Evolutionary conservation across 2,888 invertebrate species (phyloP), one percentile per base, ranked within the genome.

Genomic region (Drosophila neotestacea): DNA sequence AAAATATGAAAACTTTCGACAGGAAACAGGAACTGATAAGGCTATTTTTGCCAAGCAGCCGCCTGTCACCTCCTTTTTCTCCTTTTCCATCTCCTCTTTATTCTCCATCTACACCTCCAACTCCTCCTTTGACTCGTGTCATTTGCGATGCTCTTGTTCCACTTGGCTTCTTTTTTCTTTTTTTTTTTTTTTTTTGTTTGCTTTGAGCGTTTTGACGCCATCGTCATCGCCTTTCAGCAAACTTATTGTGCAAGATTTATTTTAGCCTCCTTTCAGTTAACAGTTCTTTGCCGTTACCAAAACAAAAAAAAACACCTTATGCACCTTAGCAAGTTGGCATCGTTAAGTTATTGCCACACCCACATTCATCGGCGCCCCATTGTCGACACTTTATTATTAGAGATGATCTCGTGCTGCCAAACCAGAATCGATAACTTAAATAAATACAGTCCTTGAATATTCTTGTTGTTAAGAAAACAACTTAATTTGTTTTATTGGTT

Each of bases 1-100:
- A 90, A 91, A 91, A 91, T 91, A 89, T 90, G 89, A 90, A 92
- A 92, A 92, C 89, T 92, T 92, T 92, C 91, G 90, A 91, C 92
- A 92, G 92, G 92, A 92, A 91, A 88, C 85, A 89, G 84, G 84
- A 84, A 84, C 92, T 92, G 92, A 92, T 92, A 92, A 92, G 92
- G 89, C 91, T 90, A 91, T 91, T 90, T 90, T 90, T 85, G 78
- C 79, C 83, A 80, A 81, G 78, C 81, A 80, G 67, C 75, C 79
- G 74, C 75, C 76, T 62, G 80, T 72, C 64, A 34, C 41, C 59
- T 46, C 52, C 70, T 10, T 10, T 27, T 36, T 10, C 70, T 69
- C 50, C 32, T 39, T 22, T 65, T 32, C 16, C 42, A 51, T 55
- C 63, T 50, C 36, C 60, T 13, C 13, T 47, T 46, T 28, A 64